Evolutionary conservation across 2,888 invertebrate species (phyloP).

Genomic region (Leptopilina drosophilae): DNA sequence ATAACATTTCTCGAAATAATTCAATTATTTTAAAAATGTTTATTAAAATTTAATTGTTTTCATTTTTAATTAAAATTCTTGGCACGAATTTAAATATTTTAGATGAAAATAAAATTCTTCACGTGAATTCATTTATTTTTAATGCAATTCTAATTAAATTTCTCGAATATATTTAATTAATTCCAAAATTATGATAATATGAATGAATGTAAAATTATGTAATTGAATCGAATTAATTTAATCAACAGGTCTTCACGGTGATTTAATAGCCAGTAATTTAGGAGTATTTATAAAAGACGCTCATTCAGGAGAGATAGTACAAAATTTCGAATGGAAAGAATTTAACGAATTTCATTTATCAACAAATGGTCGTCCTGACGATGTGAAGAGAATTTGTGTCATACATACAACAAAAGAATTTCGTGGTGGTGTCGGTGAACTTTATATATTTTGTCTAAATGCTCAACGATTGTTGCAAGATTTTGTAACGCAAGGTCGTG

Average conservation of each 20-base stretch:
- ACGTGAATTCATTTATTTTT: too few species aligned
- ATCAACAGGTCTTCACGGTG: conserved; percentile 79
- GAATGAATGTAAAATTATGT: too few species aligned
- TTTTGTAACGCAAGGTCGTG: conserved; percentile 77
- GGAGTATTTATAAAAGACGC: conserved; percentile 81
- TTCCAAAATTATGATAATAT: too few species aligned
- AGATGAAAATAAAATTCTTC: too few species aligned
- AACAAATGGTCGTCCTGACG: conserved; percentile 77
- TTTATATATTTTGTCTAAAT: conserved; percentile 78
- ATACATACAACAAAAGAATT: conserved; percentile 81
- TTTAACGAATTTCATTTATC: conserved; percentile 80
- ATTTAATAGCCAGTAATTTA: conserved; percentile 78
- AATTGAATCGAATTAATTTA: not conserved
- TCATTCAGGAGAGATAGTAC: conserved; percentile 77
- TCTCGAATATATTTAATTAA: too few species aligned
- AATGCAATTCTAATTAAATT: not conserved
- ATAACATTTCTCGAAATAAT: too few species aligned
- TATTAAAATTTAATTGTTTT: too few species aligned
- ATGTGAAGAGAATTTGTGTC: conserved; percentile 81
- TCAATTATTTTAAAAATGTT: too few species aligned
- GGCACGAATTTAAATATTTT: too few species aligned
- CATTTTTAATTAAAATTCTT: too few species aligned
- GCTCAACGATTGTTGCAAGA: conserved; percentile 77
- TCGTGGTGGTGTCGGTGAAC: conserved; percentile 78
- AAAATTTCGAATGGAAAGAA: conserved; percentile 81